phyloP scores from a whole-genome alignment of 2,113 vertebrate genomes.

The Bufo gargarizans region DNA sequence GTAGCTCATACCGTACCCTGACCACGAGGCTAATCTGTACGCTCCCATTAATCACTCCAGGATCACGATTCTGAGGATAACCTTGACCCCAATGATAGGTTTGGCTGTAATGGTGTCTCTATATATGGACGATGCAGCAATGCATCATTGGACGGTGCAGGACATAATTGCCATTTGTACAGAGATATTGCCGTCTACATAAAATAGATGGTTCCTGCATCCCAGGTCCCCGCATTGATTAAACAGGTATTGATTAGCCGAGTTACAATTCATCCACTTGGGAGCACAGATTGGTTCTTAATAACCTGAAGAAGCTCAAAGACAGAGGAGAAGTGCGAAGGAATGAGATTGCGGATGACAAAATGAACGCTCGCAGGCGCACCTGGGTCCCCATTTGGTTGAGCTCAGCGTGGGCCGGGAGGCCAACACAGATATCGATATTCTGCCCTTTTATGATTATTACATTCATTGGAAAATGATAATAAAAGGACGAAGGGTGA shows the following conservation, averaged over 20 bases:
- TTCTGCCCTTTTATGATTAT: constrained; percentile 34
- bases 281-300: constrained; percentile 33
- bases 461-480: constrained; percentile 38
- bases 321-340: neutral
- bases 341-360: neutral
- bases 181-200: constrained; percentile 33
- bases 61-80: neutral
- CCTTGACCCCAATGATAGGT: neutral
- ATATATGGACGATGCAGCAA: neutral
- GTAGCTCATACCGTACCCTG: neutral
- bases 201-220: constrained; percentile 13
- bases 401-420: neutral
- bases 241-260: constrained; percentile 45
- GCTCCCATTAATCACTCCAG: neutral
- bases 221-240: constrained; percentile 22
- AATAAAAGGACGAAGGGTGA: neutral
- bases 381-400: constrained; percentile 7
- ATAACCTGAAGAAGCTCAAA: constrained; percentile 12
- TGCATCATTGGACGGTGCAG: neutral
- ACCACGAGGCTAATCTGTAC: neutral
- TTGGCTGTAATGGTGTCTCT: neutral
- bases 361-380: constrained; percentile 25
- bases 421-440: constrained; percentile 12
- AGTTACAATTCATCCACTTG: constrained; percentile 33
- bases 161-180: constrained; percentile 1